These are phyloP conservation scores for Formicarius rufipectus DNA, from an alignment of 2,113 vertebrate genomes.

Conservation along the genomic window DNA sequence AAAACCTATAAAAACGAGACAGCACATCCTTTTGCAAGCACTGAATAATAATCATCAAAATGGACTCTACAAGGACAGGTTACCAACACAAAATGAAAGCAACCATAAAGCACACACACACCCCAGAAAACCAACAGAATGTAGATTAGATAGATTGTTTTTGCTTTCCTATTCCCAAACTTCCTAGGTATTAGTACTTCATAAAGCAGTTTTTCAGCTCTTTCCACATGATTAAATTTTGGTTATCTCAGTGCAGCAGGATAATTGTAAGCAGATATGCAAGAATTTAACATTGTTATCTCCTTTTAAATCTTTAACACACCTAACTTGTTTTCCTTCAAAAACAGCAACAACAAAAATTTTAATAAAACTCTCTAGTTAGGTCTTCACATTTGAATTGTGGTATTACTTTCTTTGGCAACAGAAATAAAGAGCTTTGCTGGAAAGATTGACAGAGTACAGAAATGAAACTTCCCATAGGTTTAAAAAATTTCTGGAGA, in stretches of 20 bases:
- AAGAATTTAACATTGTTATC: not conserved
- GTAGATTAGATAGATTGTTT: not conserved
- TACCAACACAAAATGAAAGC: not conserved
- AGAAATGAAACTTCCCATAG: not conserved
- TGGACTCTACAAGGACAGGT: not conserved
- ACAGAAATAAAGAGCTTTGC: not conserved
- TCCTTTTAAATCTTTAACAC: not conserved
- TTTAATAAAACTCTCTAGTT: not conserved
- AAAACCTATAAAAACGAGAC: not conserved
- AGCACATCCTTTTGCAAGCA: not conserved
- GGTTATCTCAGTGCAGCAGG: not conserved
- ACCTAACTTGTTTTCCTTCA: not conserved
- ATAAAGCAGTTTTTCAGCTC: not conserved
- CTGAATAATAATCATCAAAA: not conserved
- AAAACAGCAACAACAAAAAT: not conserved
- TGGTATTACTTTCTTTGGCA: not conserved
- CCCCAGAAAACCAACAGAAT: not conserved
- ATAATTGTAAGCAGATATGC: not conserved
- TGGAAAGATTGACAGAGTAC: not conserved
- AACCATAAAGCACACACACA: not conserved
- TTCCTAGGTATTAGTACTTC: not conserved
- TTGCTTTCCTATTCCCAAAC: not conserved
- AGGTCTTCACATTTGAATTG: not conserved
- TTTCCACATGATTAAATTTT: constrained; percentile 16
- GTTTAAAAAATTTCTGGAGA: not conserved